Evolutionary conservation across 2,888 invertebrate genomes (phyloP).

Genomic region (Hypena proboscidalis): DNA sequence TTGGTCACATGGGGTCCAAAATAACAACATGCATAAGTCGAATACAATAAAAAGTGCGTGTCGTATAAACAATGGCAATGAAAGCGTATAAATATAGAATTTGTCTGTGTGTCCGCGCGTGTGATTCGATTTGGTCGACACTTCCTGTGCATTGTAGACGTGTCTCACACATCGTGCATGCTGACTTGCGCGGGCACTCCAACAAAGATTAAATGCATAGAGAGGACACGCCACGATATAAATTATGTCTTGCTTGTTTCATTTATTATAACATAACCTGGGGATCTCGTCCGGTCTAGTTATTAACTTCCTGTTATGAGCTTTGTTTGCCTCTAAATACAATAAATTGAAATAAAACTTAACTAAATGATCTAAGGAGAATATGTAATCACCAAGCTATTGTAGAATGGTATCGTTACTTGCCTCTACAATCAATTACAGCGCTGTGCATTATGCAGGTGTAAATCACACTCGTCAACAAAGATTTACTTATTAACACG

Average conservation of each 20-base stretch:
- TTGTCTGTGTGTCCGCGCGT: conserved; percentile 69
- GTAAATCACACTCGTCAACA: no score
- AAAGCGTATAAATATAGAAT: conserved; percentile 61
- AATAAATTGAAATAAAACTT: no score
- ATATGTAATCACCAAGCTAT: no score
- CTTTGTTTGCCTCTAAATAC: no score
- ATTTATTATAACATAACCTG: no score
- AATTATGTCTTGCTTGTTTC: no score
- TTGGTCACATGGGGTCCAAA: conserved; percentile 4
- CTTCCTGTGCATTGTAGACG: conserved; percentile 80
- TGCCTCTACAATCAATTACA: no score
- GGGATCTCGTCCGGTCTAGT: no score
- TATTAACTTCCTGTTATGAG: no score
- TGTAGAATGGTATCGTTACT: no score
- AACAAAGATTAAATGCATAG: conserved; percentile 48
- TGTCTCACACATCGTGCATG: conserved; percentile 61
- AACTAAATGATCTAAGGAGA: no score
- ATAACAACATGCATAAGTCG: background rate
- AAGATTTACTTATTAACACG: background rate
- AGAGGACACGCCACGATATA: conserved; percentile 19
- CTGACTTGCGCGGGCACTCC: conserved; percentile 63
- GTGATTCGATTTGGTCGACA: conserved; percentile 78
- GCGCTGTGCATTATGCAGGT: no score
- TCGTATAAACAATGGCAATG: conserved; percentile 60
- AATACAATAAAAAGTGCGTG: conserved; percentile 27